Evolutionary conservation across 92 coral and sea anemone species (phyloP).

Genomic region (Epizoanthus fatuus): DNA sequence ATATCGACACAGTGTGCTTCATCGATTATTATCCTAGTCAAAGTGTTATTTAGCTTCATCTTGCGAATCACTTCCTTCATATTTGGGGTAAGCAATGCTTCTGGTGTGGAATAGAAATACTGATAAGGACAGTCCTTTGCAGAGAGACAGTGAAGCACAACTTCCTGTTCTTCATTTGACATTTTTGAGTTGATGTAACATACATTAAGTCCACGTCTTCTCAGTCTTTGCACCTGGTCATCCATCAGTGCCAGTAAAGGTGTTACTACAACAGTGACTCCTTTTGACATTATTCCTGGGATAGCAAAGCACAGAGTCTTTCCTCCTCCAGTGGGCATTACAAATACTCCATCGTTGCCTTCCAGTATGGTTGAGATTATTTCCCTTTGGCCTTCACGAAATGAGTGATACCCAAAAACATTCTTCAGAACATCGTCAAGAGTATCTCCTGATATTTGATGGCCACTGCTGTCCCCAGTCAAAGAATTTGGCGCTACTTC

Average conservation of each 20-base stretch:
- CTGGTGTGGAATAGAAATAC: constrained; percentile 1
- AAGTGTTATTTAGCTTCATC: background rate
- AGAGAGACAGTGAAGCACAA: constrained; percentile 19
- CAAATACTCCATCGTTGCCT: constrained; percentile 11
- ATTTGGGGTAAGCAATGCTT: background rate
- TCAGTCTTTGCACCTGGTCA: constrained; percentile 9
- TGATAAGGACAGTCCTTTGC: constrained; percentile 12
- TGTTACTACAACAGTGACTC: background rate
- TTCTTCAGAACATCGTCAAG: background rate
- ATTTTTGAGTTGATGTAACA: background rate
- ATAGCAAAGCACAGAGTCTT: constrained; percentile 1
- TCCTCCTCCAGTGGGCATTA: constrained; percentile 6
- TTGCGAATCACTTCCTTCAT: background rate
- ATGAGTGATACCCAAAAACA: constrained; percentile 8
- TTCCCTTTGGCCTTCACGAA: constrained; percentile 11
- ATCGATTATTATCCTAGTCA: constrained; percentile 2
- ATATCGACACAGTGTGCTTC: constrained; percentile 64
- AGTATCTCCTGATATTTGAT: constrained; percentile 3
- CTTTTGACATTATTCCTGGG: background rate
- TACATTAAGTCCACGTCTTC: background rate
- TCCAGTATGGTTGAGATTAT: background rate
- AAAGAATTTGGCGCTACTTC: background rate
- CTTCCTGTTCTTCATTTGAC: background rate
- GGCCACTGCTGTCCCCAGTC: background rate
- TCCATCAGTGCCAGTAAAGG: constrained; percentile 1